phyloP scores from a whole-genome alignment of 2,797 vertebrate genomes.

The Xenentodon cancila region DNA sequence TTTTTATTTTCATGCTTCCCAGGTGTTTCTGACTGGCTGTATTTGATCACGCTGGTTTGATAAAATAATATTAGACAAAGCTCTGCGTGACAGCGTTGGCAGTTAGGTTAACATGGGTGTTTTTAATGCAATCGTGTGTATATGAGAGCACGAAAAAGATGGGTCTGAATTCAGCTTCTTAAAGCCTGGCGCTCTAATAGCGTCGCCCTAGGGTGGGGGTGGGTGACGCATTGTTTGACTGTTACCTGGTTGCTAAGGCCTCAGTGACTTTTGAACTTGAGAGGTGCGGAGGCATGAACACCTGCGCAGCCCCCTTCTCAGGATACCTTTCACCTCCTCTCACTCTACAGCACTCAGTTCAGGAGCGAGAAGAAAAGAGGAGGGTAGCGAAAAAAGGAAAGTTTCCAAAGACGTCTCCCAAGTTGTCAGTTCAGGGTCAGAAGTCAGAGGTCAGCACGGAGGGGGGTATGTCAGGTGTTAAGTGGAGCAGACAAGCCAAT shows the following conservation, averaged over 20 bases:
- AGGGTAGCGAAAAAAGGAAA: slow-evolving; percentile 64
- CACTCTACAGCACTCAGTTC: slow-evolving; percentile 71
- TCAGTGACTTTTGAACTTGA: slow-evolving; percentile 84
- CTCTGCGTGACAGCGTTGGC: slow-evolving; percentile 6
- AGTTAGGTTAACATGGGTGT: slow-evolving; percentile 45
- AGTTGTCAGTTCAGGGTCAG: slow-evolving; percentile 78
- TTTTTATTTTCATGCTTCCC: slow-evolving; percentile 47
- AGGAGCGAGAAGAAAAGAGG: slow-evolving; percentile 70
- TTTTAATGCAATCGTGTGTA: slow-evolving; percentile 46
- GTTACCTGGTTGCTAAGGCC: slow-evolving; percentile 76
- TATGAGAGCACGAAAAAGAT: slow-evolving; percentile 11
- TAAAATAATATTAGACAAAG: slow-evolving; percentile 36
- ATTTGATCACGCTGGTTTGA: slow-evolving; percentile 36
- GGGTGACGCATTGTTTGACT: slow-evolving; percentile 73
- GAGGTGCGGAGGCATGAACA: slow-evolving; percentile 82
- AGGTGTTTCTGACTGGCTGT: slow-evolving; percentile 41
- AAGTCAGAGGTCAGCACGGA: slow-evolving; percentile 75
- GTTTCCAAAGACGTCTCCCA: slow-evolving; percentile 72
- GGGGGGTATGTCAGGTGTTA: slow-evolving; percentile 85
- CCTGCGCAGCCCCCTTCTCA: slow-evolving; percentile 66
- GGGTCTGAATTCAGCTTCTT: slow-evolving; percentile 22
- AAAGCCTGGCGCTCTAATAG: slow-evolving; percentile 42
- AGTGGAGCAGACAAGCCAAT: slow-evolving; percentile 80
- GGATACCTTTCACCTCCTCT: slow-evolving; percentile 79
- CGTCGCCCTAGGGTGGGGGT: slow-evolving; percentile 63